Evolutionary conservation across 2,797 vertebrate genomes (phyloP).

Genomic region (Mormyrops boulengeri): DNA sequence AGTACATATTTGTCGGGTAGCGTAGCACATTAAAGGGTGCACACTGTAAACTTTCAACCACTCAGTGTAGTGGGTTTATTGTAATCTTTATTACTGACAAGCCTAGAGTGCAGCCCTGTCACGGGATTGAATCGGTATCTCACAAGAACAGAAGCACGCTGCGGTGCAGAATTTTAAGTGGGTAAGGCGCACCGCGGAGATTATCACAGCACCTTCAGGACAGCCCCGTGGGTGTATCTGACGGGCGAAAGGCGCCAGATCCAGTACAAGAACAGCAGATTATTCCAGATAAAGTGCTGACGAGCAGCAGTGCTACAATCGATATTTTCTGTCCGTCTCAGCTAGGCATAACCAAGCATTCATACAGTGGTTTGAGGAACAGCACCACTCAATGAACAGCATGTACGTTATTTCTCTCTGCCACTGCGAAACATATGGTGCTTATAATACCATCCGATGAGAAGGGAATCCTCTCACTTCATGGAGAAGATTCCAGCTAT

Average conservation of each 20-base stretch:
- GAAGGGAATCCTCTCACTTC: background rate
- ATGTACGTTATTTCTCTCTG: background rate
- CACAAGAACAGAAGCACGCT: constrained; percentile 22
- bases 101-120: background rate
- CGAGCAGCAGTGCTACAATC: constrained; percentile 28
- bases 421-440: too few relatives aligned
- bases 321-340: constrained; percentile 32
- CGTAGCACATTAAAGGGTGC: background rate
- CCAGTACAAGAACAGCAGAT: constrained; percentile 47
- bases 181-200: constrained; percentile 17
- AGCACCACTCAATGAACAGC: background rate
- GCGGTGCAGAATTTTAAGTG: constrained; percentile 21
- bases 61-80: background rate
- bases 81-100: constrained; percentile 1
- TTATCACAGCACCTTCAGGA: constrained; percentile 36
- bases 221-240: constrained; percentile 42
- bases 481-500: background rate
- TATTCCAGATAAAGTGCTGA: constrained; percentile 39
- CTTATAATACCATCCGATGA: background rate
- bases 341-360: background rate
- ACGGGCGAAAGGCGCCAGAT: constrained; percentile 47
- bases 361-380: background rate
- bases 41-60: background rate
- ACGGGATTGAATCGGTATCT: background rate
- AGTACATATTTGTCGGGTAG: background rate